Percentiles rank a stretch among this genome's conserved stretches.
phyloP scores from a whole-genome alignment of 2,797 vertebrate genomes.

The Halcyon leucocephala region DNA sequence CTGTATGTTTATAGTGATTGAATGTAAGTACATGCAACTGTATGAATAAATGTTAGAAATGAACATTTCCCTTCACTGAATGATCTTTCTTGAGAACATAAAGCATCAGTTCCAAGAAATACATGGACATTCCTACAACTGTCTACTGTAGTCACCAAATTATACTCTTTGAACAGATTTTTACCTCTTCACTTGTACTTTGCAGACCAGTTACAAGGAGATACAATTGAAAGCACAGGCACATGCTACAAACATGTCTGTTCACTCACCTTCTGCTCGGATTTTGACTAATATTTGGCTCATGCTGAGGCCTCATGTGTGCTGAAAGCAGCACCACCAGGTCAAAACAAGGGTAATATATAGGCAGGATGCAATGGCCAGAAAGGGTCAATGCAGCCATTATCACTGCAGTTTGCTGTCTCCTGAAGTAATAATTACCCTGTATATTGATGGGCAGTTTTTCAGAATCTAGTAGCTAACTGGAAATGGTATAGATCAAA shows the following conservation, averaged over 20 bases:
- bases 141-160: neutral
- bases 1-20: neutral
- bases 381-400: neutral
- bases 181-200: neutral
- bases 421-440: neutral
- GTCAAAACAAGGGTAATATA: neutral
- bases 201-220: neutral
- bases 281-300: neutral
- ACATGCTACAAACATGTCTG: neutral
- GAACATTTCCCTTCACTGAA: neutral
- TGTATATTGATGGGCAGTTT: neutral
- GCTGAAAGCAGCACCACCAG: neutral
- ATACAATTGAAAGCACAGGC: neutral
- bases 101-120: neutral
- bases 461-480: neutral
- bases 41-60: neutral
- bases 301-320: neutral
- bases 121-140: neutral
- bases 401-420: neutral
- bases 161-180: neutral
- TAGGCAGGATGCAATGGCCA: neutral
- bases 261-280: neutral
- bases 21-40: neutral
- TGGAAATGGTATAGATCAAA: neutral
- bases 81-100: neutral